Conservation (phyloP, 2,797 vertebrate species). For the Threskiornis aethiopicus region DNA sequence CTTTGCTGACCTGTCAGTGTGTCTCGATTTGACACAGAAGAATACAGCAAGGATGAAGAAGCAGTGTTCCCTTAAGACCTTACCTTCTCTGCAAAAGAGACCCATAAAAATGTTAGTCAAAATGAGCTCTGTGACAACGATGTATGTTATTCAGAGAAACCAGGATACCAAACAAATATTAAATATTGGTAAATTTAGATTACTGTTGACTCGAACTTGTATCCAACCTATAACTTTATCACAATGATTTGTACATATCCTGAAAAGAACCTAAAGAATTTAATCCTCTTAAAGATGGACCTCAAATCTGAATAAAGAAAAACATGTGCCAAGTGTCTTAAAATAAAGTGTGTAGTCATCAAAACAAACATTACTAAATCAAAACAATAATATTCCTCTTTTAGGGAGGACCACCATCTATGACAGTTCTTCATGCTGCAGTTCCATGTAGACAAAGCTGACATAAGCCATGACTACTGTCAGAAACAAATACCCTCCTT, state of each 20-base stretch:
- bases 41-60: neutral
- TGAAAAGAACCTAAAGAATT: neutral
- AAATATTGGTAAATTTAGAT: neutral
- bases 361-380: neutral
- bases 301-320: neutral
- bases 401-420: neutral
- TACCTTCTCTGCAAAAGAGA: neutral
- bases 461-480: neutral
- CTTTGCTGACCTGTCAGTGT: neutral
- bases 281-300: neutral
- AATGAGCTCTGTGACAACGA: fast-evolving
- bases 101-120: neutral
- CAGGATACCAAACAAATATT: neutral
- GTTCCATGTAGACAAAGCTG: neutral
- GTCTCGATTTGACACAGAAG: neutral
- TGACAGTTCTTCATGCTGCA: neutral
- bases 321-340: neutral
- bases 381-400: conserved; percentile 8
- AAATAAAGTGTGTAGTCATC: neutral
- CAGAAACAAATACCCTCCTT: neutral
- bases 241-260: neutral
- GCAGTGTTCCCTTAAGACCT: neutral
- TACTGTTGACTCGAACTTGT: neutral
- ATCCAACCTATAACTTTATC: neutral
- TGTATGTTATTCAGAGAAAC: neutral